Percentiles rank a stretch among this genome's conserved stretches.
These are phyloP conservation scores for Zootoca vivipara DNA, from an alignment of 2,113 vertebrate species.

Conservation along the genomic window DNA sequence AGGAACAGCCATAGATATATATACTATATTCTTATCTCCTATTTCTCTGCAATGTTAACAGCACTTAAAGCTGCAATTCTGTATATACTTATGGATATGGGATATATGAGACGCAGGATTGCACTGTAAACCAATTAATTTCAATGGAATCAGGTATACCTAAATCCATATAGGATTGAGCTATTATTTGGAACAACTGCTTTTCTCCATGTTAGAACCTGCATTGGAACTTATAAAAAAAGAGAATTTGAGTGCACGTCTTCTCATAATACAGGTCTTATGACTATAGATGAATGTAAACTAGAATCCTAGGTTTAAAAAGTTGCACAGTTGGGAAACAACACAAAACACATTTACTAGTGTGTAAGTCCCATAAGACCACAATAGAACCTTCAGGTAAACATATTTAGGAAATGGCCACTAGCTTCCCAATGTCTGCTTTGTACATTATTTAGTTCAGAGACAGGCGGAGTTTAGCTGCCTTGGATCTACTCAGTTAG, in stretches of 20 bases:
- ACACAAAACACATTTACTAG: background rate
- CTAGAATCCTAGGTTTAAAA: background rate
- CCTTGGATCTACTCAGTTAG: background rate
- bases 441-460: background rate
- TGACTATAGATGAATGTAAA: background rate
- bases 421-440: background rate
- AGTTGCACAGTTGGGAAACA: background rate
- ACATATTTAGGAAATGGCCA: background rate
- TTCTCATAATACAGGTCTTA: background rate
- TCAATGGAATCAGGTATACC: background rate
- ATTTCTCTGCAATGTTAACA: background rate
- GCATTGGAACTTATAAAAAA: background rate
- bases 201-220: background rate
- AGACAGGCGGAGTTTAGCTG: background rate
- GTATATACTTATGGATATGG: too few relatives aligned
- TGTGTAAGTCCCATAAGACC: background rate
- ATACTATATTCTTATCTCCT: background rate
- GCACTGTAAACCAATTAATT: background rate
- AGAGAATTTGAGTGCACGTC: background rate
- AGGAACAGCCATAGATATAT: background rate
- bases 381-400: background rate
- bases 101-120: background rate
- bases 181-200: background rate
- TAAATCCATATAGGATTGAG: background rate
- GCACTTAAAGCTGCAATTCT: background rate